Base-by-base conservation (phyloP, 1,140 invertebrate species). In the Palaemon carinicauda region DNA sequence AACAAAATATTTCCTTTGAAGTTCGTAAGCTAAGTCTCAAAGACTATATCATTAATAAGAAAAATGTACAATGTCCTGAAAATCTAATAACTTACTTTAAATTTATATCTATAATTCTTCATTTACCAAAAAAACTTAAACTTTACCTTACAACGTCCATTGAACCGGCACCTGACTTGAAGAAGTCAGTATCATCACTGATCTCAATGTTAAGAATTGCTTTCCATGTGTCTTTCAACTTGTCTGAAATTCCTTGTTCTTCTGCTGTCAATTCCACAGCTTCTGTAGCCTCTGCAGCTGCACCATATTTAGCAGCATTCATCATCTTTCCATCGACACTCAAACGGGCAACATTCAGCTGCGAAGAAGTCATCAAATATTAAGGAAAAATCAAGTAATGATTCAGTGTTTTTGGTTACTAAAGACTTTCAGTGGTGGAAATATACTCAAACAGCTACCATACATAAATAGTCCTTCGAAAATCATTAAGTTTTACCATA, bases 101-200 rank as follows among this genome's bases (percentile, higher is more conserved):
- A 41, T 12, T 41, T 41, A 3, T 41, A 1, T 4, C 12, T 41
- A 41, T 41, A 12, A 41, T 3, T 7, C 12, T 41, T 41, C 41
- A 41, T 41, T 41, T 74, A 83, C 60, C 79, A 17, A 80, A 56
- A 17, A 41, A 41, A 41, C 12, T 4, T 84, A 50, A 82, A 82
- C 77, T 87, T n/a, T 91, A 94, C 93, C 94, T 94, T 0, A 98
- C 97, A 12, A 99, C 97, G 91, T 99, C 98, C 97, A 99, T 99
- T 14, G 97, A 98, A 0, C 96, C 96, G 27, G 96, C 98, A 31
- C 98, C 98, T 54, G 94, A 94, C 15, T 94, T 94, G 91, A 99
- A 99, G 91, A 99, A 99, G 91, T 99, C 97, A 0, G 96, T 97
- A 0, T 94, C 93, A 2, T 95, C 93, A 2, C 95, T 94, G 4